Conservation (phyloP, 2,888 invertebrate genomes). For the Tenthredo livida region DNA sequence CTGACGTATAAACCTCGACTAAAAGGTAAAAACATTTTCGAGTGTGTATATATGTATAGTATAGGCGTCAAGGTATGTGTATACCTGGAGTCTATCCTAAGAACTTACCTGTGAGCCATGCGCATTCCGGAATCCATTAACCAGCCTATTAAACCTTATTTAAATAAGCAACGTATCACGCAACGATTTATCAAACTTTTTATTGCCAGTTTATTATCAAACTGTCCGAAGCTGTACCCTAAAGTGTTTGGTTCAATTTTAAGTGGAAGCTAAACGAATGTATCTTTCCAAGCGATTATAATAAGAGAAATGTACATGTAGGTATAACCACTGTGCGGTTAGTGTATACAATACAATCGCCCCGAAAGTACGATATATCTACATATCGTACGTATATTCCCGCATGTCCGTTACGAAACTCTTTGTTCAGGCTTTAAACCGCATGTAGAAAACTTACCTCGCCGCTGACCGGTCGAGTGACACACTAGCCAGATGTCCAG, state of each 20-base stretch:
- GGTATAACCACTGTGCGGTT: slow-evolving; percentile 7
- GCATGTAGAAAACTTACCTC: background rate
- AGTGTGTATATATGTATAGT: background rate
- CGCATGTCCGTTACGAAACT: slow-evolving; percentile 8
- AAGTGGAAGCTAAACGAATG: slow-evolving; percentile 42
- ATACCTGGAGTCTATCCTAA: slow-evolving; percentile 18
- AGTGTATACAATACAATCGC: background rate
- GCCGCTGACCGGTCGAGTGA: slow-evolving; percentile 31
- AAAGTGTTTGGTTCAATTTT: slow-evolving; percentile 48
- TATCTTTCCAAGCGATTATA: slow-evolving; percentile 1
- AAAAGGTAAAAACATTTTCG: slow-evolving; percentile 30
- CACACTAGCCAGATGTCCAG: slow-evolving; percentile 45
- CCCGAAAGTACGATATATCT: background rate
- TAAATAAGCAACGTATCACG: slow-evolving; percentile 47
- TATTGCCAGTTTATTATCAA: slow-evolving; percentile 44
- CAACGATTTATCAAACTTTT: slow-evolving; percentile 42
- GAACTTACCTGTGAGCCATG: slow-evolving; percentile 23
- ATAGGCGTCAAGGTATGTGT: background rate
- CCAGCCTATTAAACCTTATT: slow-evolving; percentile 50
- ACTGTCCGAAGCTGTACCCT: slow-evolving; percentile 20
- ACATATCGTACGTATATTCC: background rate
- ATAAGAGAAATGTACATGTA: slow-evolving; percentile 15
- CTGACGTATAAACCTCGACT: slow-evolving; percentile 49
- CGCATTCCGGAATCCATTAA: slow-evolving; percentile 50
- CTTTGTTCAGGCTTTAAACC: slow-evolving; percentile 16